phyloP scores from a whole-genome alignment of 2,797 vertebrate genomes.

The Sebastes kiyomatsui region DNA sequence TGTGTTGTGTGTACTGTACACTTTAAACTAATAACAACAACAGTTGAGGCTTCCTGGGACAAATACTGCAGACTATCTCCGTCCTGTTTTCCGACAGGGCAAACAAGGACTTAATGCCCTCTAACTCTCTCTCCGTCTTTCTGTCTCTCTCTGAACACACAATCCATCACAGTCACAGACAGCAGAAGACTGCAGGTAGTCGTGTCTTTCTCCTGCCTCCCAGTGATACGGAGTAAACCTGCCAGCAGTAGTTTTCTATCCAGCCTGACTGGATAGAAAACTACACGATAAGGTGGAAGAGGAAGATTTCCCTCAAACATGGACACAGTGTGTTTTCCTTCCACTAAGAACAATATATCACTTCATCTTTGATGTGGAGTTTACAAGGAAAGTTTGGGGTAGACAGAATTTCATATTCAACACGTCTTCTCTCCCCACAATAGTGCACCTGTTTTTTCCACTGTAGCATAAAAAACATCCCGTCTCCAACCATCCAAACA shows the following conservation, averaged over 20 bases:
- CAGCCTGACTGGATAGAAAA: conserved; percentile 14
- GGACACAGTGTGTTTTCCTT: neutral
- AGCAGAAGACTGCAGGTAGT: conserved; percentile 48
- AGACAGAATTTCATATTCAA: conserved; percentile 32
- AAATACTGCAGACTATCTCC: conserved; percentile 12
- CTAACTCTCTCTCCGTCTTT: conserved; percentile 39
- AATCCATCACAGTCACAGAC: conserved; percentile 68
- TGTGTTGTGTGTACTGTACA: neutral
- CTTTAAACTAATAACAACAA: neutral
- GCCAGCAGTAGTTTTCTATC: conserved; percentile 11
- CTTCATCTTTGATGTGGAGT: conserved; percentile 15
- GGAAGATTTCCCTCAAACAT: conserved; percentile 7
- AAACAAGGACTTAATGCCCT: conserved; percentile 52
- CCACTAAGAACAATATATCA: neutral
- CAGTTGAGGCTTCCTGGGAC: neutral
- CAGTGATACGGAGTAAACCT: conserved; percentile 41
- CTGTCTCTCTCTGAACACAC: conserved; percentile 44
- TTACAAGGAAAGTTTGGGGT: conserved; percentile 10
- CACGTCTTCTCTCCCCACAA: conserved; percentile 4
- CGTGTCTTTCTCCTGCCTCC: conserved; percentile 29
- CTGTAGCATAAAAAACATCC: neutral
- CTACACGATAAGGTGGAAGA: neutral
- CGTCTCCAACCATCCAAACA: conserved; percentile 31
- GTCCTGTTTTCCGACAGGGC: conserved; percentile 28
- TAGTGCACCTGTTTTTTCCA: conserved; percentile 5